Evolutionary conservation across 2,888 invertebrate species (phyloP).

Genomic region (Archaeoteleia sp.): DNA sequence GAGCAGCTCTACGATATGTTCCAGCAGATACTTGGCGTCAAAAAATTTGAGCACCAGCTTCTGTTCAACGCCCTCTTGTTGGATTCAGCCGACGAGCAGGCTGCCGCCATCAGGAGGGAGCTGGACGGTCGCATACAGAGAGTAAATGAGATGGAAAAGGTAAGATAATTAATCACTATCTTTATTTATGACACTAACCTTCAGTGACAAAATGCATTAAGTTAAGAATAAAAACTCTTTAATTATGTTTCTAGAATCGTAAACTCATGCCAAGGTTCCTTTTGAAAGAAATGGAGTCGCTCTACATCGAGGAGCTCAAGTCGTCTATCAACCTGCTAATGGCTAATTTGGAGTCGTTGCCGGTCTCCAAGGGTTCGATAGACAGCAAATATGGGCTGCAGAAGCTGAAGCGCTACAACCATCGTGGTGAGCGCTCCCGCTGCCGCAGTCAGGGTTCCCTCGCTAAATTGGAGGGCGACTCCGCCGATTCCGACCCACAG

Average conservation of each 20-base stretch:
- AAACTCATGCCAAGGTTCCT: constrained; percentile 99
- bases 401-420: constrained; percentile 98
- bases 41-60: constrained; percentile 99
- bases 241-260: constrained; percentile 82
- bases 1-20: too few relatives aligned
- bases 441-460: constrained; percentile 89
- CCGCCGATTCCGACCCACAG: constrained; percentile 95
- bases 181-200: too few relatives aligned
- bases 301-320: constrained; percentile 98
- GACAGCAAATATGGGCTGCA: constrained; percentile 98
- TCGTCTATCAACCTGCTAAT: constrained; percentile 98
- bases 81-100: constrained; percentile 99
- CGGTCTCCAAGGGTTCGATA: constrained; percentile 98
- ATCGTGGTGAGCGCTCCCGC: constrained; percentile 77
- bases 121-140: constrained; percentile 98
- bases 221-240: too few relatives aligned
- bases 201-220: too few relatives aligned
- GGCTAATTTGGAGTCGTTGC: constrained; percentile 98
- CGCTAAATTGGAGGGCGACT: constrained; percentile 94
- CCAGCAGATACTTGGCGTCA: constrained; percentile 97
- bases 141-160: constrained; percentile 98
- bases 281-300: constrained; percentile 99
- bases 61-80: constrained; percentile 98
- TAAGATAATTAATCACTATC: constrained; percentile 69
- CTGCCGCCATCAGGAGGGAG: constrained; percentile 98